Percentiles rank a stretch among this genome's conserved stretches.
Evolutionary conservation across 1,140 invertebrate species (phyloP).

Genomic region (Drosophila fuyamai): DNA sequence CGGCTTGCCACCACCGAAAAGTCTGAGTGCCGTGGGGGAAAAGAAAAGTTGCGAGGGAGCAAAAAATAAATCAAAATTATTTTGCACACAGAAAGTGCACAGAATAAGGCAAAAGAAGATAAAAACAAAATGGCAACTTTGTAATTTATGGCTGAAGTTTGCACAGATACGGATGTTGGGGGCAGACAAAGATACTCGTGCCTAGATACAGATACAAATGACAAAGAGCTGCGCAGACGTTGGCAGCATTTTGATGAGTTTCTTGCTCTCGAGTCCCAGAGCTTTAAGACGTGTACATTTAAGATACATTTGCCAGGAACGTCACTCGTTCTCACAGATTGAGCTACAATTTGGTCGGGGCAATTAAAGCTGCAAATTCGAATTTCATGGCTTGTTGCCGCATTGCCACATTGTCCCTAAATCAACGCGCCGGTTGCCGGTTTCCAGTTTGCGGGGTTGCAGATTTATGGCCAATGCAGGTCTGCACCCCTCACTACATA

Average conservation of each 20-base stretch:
- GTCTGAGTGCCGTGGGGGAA: not conserved
- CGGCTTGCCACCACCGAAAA: conserved; percentile 54
- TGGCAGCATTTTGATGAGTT: conserved; percentile 64
- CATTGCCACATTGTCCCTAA: conserved; percentile 76
- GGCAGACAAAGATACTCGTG: conserved; percentile 46
- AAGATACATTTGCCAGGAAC: conserved; percentile 2
- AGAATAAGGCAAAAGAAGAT: conserved; percentile 52
- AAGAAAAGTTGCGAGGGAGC: conserved; percentile 37
- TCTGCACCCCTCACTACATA: conserved; percentile 22
- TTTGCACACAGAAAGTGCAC: conserved; percentile 75
- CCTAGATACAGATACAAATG: conserved; percentile 58
- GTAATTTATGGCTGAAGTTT: conserved; percentile 82
- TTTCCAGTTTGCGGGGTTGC: conserved; percentile 29
- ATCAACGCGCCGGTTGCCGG: conserved; percentile 52
- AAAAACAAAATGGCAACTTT: conserved; percentile 83
- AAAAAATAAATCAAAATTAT: conserved; percentile 84
- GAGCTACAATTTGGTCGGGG: conserved; percentile 20
- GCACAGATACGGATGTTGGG: conserved; percentile 56
- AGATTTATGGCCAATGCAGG: conserved; percentile 62
- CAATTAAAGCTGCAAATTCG: conserved; percentile 65
- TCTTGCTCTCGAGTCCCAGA: conserved; percentile 20
- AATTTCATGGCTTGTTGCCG: conserved; percentile 72
- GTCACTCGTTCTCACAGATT: conserved; percentile 38
- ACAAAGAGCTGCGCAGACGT: conserved; percentile 64
- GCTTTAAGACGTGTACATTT: conserved; percentile 20